Base-by-base conservation (phyloP, 2,888 invertebrate species). In the Platypus cylindrus region DNA sequence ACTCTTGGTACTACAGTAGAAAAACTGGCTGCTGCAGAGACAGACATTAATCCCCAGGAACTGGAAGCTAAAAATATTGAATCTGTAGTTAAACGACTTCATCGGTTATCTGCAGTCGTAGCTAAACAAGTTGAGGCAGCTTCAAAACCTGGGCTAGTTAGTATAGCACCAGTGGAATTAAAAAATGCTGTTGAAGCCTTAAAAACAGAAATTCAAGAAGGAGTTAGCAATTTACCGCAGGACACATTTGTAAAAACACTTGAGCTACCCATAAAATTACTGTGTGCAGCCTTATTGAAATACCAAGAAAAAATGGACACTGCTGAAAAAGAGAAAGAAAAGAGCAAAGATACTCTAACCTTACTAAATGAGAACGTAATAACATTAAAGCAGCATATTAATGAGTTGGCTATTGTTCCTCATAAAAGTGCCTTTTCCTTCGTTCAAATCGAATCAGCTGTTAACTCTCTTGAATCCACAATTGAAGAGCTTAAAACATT, bases 131-230 rank as follows among this genome's bases (percentile, higher is more conserved):
- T 33, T 33, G 25, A 31, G 5, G 11, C 23, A 12, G 25, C 35
- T 5, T 17, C 28, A 8, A 37, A 32, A 32, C 37, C 44, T 16
- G 34, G 47, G 32, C 18, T 42, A 17, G 9, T 35, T 5, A 38
- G 45, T 16, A 25, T 37, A 22, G 37, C 41, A 38, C 43, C 42
- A 35, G 29, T 44, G 3, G 39, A 46, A 37, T 12, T 46, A 12
- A 38, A 38, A 18, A 34, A 44, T 23, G 45, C 44, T 3, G 12
- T 47, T 12, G 17, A 16, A n/a, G 28, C 27, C 11, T 14, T 50
- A 9, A 43, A 44, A 30, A 28, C 31, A 24, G 26, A 35, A 22
- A 25, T 48, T 17, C 28, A 40, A 20, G 30, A 34, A 5, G 32
- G 47, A 26, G 22, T 32, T 17, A 35, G 38, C 17, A 24, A 25